Evolutionary conservation across 2,888 invertebrate species (phyloP), one percentile per base, ranked within the genome.

Genomic region (Elgonia sp.): DNA sequence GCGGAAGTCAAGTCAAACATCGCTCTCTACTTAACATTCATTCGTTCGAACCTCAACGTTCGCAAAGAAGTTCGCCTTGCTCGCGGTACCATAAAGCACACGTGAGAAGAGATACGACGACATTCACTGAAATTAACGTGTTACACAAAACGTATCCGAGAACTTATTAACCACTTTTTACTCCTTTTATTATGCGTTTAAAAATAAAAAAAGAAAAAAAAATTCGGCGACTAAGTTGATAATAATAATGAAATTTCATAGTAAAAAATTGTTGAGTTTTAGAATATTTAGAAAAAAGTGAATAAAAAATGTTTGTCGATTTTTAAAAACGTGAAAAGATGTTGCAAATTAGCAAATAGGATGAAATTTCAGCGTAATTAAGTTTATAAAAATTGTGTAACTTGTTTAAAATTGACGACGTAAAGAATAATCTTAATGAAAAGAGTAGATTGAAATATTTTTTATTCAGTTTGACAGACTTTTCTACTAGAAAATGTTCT

Each of bases 1-100:
- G 55, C 76, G 73, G 62, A 75, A 87, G 84, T 87, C 63, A 84
- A 83, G 73, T 84, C 75, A 83, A 84, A 83, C 87, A 87, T 80
- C 75, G 75, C 75, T 84, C 65, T 75, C 81, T 86, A 75, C 86
- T 81, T 76, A 81, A 86, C 69, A 79, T 80, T 87, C 76, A 84
- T 84, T 84, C 72, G 80, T n/a, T n/a, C n/a, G 42, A 87, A 70
- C 69, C 69, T 29, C 29, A 10, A 72, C 39, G 53, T 20, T 73
- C 57, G 79, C 73, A 73, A 85, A 77, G 83, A 84, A 87, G 55
- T 84, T 83, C 65, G 40, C 72, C 75, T 1, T 39, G 53, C 55
- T 67, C 46, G 18, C 46, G 63, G 57, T 62, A 65, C 50, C 50
- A 42, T 70, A 40, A 76, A 53, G 72, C 76, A 70, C 77, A 62